Conservation (phyloP, 1,140 invertebrate species). For the Mizuhopecten yessoensis region DNA sequence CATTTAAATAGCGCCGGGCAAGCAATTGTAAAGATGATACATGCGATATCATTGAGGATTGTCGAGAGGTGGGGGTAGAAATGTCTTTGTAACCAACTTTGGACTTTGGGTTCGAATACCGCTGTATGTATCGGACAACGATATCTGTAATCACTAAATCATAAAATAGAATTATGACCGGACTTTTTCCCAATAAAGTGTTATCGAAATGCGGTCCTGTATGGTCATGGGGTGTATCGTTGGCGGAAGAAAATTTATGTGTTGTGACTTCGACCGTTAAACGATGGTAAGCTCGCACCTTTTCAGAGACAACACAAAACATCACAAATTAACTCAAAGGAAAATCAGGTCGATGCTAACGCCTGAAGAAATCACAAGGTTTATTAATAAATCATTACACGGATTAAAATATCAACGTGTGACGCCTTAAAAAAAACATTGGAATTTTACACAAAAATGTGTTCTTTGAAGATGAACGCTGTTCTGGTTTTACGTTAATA, state of each 20-base stretch:
- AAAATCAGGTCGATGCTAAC: background rate
- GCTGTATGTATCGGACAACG: constrained; percentile 6
- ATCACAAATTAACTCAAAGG: constrained; percentile 24
- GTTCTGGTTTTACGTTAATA: too few relatives aligned
- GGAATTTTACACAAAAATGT: background rate
- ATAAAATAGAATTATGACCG: constrained; percentile 2
- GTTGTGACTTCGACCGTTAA: background rate
- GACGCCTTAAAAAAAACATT: too few relatives aligned
- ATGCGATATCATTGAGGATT: background rate
- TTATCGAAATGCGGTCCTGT: background rate
- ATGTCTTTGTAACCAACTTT: background rate
- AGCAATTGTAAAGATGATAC: constrained; percentile 9
- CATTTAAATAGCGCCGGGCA: constrained; percentile 1
- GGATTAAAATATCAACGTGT: background rate
- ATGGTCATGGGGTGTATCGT: background rate
- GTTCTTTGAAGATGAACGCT: too few relatives aligned
- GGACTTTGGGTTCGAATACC: constrained; percentile 31
- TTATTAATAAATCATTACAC: background rate
- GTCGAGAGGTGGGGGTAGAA: background rate
- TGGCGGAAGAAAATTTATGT: background rate
- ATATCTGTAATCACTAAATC: constrained; percentile 27
- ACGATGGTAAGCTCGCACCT: background rate
- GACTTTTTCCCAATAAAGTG: background rate
- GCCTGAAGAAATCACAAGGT: background rate
- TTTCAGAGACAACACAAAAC: background rate